Evolutionary conservation across 2,888 invertebrate genomes (phyloP).

Genomic region (Glyphotaelius pellucidus): DNA sequence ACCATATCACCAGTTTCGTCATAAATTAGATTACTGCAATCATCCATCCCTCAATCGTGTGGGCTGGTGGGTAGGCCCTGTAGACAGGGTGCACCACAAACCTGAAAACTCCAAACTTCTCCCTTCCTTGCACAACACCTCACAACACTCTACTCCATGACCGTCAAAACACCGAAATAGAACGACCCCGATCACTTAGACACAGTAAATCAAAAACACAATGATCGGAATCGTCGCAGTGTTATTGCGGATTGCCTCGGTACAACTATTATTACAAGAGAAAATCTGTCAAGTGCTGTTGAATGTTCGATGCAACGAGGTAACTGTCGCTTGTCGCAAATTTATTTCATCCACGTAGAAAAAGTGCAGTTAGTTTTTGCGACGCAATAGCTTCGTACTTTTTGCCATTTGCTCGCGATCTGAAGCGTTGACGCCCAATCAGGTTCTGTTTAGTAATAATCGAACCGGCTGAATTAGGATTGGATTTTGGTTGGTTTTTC

Average conservation of each 20-base stretch:
- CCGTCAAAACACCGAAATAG: conserved; percentile 15
- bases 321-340: conserved; percentile 25
- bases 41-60: conserved; percentile 73
- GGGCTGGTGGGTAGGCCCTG: conserved; percentile 31
- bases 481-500: neutral
- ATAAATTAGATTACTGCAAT: conserved; percentile 76
- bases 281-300: conserved; percentile 4
- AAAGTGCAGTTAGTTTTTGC: conserved; percentile 33
- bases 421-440: neutral
- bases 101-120: neutral
- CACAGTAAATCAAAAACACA: neutral
- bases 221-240: neutral
- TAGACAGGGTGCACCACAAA: conserved; percentile 22
- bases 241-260: neutral
- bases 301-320: conserved; percentile 28
- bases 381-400: conserved; percentile 21
- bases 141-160: conserved; percentile 50
- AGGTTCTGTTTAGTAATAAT: neutral
- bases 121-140: neutral
- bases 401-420: neutral
- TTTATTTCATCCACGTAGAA: neutral
- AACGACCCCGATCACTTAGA: neutral
- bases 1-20: conserved; percentile 79
- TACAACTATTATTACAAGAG: neutral
- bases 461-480: conserved; percentile 16